Evolutionary conservation across 2,113 vertebrate genomes (phyloP), one percentile per base, ranked within the genome.

Genomic region (Amphiprion ocellaris): DNA sequence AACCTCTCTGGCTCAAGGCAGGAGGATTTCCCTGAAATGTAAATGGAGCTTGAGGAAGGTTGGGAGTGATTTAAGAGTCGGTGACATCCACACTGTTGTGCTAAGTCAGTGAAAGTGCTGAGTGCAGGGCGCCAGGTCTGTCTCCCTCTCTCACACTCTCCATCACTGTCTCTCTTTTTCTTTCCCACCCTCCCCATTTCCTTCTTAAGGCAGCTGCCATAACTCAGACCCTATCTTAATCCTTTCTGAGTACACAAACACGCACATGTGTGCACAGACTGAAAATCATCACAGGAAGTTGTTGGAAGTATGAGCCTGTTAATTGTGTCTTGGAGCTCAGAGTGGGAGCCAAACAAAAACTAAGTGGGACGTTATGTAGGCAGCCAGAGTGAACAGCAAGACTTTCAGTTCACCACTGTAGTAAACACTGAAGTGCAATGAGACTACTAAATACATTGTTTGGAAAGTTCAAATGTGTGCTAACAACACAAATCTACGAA

Each of bases 31-130:
- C 88, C 85, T 82, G 83, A 90, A 90, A 92, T 91, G 88, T 89
- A 92, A 91, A 93, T 93, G 79, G 69, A 62, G 55, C 78, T 79
- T n/a, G 21, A 74, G 74, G 86, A 81, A 77, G 71, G 69, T 60
- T 65, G 63, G 52, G 74, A 83, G 84, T 92, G 91, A 94, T 94
- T 93, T 92, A 92, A 83, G 88, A 92, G 81, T 60, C 80, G 11
- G 81, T 84, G 87, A 82, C 88, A 89, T 84, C 83, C 73, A 67
- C 70, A 68, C 82, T 78, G 77, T 78, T 83, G 83, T 75, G 77
- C 83, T 88, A 84, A 86, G 89, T 89, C 82, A 81, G 87, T 83
- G 85, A 89, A 92, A 87, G 87, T 87, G 89, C 91, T 89, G 89
- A 93, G 87, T 80, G 70, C 75, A 55, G 69, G 87, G 83, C 71